Percentiles rank a stretch among this genome's conserved stretches.
Evolutionary conservation across 2,113 vertebrate genomes (phyloP).

Genomic region (Pluvianellus socialis): DNA sequence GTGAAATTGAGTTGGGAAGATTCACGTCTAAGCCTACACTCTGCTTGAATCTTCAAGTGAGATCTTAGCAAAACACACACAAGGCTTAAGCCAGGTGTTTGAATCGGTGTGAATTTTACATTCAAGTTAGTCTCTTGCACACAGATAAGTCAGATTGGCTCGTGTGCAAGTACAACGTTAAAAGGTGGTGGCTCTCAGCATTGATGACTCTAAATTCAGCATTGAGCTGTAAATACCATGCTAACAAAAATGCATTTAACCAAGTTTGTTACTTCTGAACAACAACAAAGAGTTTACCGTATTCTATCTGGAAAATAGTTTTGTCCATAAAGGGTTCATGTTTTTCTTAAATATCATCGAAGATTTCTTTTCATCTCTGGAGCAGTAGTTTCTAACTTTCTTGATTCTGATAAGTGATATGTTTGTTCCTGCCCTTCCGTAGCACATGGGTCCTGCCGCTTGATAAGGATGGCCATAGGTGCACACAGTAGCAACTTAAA

Average conservation of each 20-base stretch:
- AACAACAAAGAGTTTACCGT: not conserved
- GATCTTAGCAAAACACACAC: not conserved
- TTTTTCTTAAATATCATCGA: not conserved
- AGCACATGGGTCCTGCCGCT: not conserved
- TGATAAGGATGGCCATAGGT: not conserved
- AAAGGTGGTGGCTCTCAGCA: not conserved
- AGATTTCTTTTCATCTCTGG: not conserved
- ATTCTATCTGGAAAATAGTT: not conserved
- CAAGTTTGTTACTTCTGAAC: not conserved
- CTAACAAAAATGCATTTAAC: not conserved
- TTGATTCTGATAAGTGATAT: not conserved
- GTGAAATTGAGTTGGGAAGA: not conserved
- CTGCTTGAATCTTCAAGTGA: not conserved
- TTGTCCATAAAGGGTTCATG: not conserved
- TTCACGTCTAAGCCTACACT: not conserved
- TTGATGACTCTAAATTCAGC: not conserved
- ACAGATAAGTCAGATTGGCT: not conserved
- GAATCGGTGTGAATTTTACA: not conserved
- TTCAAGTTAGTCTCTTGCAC: not conserved
- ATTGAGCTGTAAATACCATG: not conserved
- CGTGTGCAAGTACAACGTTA: no score
- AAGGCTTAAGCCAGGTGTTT: not conserved
- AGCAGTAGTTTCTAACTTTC: not conserved
- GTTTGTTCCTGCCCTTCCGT: not conserved
- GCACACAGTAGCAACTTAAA: not conserved